Base-by-base conservation (phyloP, 2,113 vertebrate species). In the Gymnocephalus cernua region DNA sequence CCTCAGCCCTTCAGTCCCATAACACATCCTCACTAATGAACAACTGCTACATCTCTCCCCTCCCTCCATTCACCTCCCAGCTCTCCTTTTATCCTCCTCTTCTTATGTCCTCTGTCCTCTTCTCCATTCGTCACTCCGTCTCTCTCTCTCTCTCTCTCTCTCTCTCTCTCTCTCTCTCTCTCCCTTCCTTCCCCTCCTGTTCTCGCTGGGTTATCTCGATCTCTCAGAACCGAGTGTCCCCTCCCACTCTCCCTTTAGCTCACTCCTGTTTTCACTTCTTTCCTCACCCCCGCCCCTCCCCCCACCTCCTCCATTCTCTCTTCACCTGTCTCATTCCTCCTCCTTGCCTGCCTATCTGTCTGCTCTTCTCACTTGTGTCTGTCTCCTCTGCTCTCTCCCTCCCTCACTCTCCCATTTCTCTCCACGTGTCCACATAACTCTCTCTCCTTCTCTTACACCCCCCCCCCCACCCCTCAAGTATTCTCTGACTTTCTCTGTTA, bases 21-120 rank as follows among this genome's bases (percentile, higher is more conserved):
- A 67, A 77, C 85, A 87, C 82, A 80, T 77, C 84, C 85, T 83
- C 69, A 63, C 84, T 88, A 88, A 88, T 91, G 83, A 91, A 89
- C 87, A 87, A 88, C 85, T 88, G 83, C 80, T 73, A 48, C 59
- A 74, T 72, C 63, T 38, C 65, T 54, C 61, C 41, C 58, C 53
- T 73, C 53, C 48, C 82, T 57, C 68, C 27, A 14, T 61, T 47
- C 32, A 68, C 63, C 82, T 74, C 76, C 74, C 82, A n/a, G 61
- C 53, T 67, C 54, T 51, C 48, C 23, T 18, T 56, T 65, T 38
- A 29, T 69, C 76, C 66, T 83, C 73, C 79, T 84, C 77, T 53
- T 65, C 68, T 53, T 47, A 10, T 38, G 38, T 74, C 77, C 59
- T 54, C 67, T 71, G 12, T 77, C 63, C 35, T 62, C 29, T 58